These are phyloP conservation scores for Zelostemma sp. DNA, from an alignment of 1,140 invertebrate species.

Conservation along the genomic window DNA sequence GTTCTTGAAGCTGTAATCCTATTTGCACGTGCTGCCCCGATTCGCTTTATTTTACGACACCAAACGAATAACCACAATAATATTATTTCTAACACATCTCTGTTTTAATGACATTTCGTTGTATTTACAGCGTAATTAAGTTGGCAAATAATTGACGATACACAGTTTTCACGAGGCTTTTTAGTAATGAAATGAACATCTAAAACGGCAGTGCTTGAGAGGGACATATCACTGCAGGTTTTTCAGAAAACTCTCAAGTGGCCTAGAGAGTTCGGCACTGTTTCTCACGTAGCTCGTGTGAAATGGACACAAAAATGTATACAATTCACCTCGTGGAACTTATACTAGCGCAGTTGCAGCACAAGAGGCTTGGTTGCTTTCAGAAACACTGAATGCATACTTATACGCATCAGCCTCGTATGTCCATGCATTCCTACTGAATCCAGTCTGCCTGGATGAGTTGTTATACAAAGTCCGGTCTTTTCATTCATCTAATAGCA, in stretches of 20 bases:
- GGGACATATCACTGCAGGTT: neutral
- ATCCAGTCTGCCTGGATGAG: conserved; percentile 9
- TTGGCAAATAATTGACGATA: no score
- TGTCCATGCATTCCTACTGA: conserved; percentile 16
- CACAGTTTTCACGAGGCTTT: no score
- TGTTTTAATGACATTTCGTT: no score
- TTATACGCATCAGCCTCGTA: neutral
- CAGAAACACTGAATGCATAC: neutral
- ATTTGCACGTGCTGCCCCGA: no score
- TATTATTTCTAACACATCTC: no score
- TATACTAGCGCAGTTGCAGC: neutral
- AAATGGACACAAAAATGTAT: neutral
- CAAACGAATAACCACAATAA: no score
- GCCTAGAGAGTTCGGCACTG: neutral
- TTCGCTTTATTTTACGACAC: no score
- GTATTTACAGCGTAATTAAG: no score
- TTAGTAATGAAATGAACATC: neutral
- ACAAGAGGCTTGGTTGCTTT: neutral
- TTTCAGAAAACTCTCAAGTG: conserved; percentile 4
- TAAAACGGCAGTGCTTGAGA: neutral
- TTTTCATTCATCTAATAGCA: conserved; percentile 39
- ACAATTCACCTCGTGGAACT: neutral
- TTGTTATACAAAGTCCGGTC: conserved; percentile 29
- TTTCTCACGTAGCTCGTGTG: neutral
- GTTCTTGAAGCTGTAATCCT: no score